phyloP scores from a whole-genome alignment of 1,140 invertebrate species.

The Diuraphis noxia region DNA sequence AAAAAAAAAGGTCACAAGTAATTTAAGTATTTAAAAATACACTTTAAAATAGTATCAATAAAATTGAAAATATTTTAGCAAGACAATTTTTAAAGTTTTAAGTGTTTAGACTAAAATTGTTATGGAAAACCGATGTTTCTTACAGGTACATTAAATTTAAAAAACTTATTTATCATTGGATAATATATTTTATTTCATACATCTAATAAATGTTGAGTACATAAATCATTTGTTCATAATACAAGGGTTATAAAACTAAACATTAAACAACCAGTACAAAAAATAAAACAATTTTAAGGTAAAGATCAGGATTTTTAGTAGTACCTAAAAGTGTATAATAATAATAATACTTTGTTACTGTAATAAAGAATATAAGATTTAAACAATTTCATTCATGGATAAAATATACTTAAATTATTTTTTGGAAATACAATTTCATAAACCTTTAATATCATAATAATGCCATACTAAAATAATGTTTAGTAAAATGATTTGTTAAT shows the following conservation, averaged over 20 bases:
- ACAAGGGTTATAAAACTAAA: neutral
- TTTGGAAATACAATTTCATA: neutral
- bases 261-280: neutral
- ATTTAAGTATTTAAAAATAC: no score
- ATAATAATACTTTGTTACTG: slow-evolving; percentile 27
- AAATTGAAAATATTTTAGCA: neutral
- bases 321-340: neutral
- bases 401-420: slow-evolving; percentile 32
- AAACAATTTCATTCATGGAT: neutral
- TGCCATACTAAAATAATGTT: neutral
- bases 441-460: slow-evolving; percentile 16
- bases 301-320: neutral
- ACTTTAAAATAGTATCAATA: neutral
- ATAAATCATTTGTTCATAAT: neutral
- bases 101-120: neutral
- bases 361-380: slow-evolving; percentile 12
- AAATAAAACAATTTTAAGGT: neutral
- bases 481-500: neutral
- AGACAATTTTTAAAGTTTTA: neutral
- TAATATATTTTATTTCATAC: neutral
- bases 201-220: neutral
- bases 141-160: neutral
- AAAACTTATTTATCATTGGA: neutral
- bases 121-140: neutral
- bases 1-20: neutral